A percentile compares a stretch with the other conserved stretches of the same genome.
These are phyloP conservation scores for Paedocypris micromegethes DNA, from an alignment of 2,797 vertebrate genomes.

Conservation along the genomic window DNA sequence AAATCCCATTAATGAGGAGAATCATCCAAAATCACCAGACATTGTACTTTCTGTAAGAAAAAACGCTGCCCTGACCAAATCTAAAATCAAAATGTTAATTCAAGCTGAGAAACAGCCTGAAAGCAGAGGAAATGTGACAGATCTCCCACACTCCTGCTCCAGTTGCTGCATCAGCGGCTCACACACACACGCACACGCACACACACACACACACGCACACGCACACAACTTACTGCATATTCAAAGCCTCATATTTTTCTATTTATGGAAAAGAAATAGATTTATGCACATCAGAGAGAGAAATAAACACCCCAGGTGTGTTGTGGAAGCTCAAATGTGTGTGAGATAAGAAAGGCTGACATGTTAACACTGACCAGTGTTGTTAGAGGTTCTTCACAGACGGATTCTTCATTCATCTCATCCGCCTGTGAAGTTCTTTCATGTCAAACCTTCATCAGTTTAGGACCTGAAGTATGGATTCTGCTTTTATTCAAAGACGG, in stretches of 20 bases:
- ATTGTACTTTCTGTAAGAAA: neutral
- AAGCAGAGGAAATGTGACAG: conserved; percentile 6
- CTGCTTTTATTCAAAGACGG: conserved; percentile 23
- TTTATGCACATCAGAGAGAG: conserved; percentile 16
- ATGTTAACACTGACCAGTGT: neutral
- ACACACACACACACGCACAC: too few species aligned
- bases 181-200: neutral
- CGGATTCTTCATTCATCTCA: conserved; percentile 11
- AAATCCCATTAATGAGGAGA: too few species aligned
- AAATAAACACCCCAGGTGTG: conserved; percentile 10
- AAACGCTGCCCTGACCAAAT: neutral
- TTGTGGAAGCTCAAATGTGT: neutral
- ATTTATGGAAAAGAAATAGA: conserved; percentile 5
- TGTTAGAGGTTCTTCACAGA: conserved; percentile 16
- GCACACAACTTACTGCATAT: conserved; percentile 11
- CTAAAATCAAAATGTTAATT: conserved; percentile 2
- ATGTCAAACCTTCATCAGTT: conserved; percentile 13
- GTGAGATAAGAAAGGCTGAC: neutral
- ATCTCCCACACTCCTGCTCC: neutral
- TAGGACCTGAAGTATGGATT: conserved; percentile 2
- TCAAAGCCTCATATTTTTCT: neutral
- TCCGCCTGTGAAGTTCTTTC: conserved; percentile 4
- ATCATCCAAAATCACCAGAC: too few species aligned
- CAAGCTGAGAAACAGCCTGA: neutral
- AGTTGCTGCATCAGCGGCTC: conserved; percentile 9